Base-by-base conservation (phyloP, 2,888 invertebrate genomes). In the Spicauda simplicius region DNA sequence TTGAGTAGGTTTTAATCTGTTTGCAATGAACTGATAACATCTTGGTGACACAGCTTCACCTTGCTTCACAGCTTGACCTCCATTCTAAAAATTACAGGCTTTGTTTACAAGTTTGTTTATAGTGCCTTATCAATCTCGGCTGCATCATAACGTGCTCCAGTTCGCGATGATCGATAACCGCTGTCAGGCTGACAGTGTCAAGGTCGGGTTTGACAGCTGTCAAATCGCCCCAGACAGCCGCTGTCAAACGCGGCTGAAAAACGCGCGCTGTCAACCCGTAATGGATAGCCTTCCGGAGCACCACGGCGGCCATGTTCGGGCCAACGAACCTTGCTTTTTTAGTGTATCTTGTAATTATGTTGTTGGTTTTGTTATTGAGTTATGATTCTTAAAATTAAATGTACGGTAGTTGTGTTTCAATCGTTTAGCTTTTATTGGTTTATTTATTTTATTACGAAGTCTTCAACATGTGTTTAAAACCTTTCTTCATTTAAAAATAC, bases 241-340 rank as follows among this genome's bases (percentile, higher is more conserved):
- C 66, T 55, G 66, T 66, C 78, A 75, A 76, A 76, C 77, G 74
- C 77, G 76, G 76, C 76, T 83, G 87, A 88, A 90, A 90, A 90
- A 88, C 85, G 88, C 81, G 81, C 77, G 83, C 84, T 86, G 88
- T 86, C 91, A 85, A 75, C 74, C 74, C 73, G 84, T 91, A 89
- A 91, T 91, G 90, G 90, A 91, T 92, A 83, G 88, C 84, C 80
- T 82, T 80, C 84, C 86, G 81, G 80, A 73, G 73, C 56, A 65
- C 54, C 60, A 60, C 61, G 71, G 75, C 76, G 73, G 80, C 85
- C 84, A 85, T 84, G 74, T 82, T 82, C 81, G 75, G 87, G 85
- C 79, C 85, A 80, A 75, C 77, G 87, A 86, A 84, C 87, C 74
- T 75, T 70, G 62, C 69, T 74, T 63, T 68, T 62, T 62, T 62